Base-by-base conservation (phyloP, 2,888 invertebrate species). In the Pristionchus maxplancki region DNA sequence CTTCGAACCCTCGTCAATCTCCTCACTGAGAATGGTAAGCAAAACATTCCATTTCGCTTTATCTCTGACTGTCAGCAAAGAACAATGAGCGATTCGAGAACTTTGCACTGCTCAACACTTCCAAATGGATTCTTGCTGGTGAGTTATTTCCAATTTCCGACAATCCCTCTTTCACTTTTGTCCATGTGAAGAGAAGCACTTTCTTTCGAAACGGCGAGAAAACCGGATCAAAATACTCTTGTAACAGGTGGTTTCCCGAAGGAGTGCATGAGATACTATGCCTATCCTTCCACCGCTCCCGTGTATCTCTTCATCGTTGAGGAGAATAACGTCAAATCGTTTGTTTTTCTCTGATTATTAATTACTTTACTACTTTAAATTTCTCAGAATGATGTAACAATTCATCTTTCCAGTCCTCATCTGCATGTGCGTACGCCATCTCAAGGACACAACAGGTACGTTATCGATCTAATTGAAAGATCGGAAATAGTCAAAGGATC, bases 161-260 rank as follows among this genome's bases (percentile, higher is more conserved):
- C 37, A 40, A 24, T 40, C 13, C 24, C 78, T 11, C 48, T 78
- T 78, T 78, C 44, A 11, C 11, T 78, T 24, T 78, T 31, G 13
- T 6, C 17, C 37, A 34, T 67, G n/a, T 71, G 17, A 37, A 44
- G 44, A n/a, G n/a, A n/a, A n/a, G n/a, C n/a, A n/a, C n/a, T n/a
- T n/a, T n/a, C n/a, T 44, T 44, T 44, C 44, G 11, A 44, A 9
- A 44, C 44, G 44, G 44, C 6, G n/a, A n/a, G n/a, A n/a, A n/a
- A n/a, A n/a, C n/a, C n/a, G n/a, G n/a, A n/a, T n/a, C n/a, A n/a
- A n/a, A n/a, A n/a, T n/a, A n/a, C n/a, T n/a, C n/a, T n/a, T n/a
- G n/a, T n/a, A n/a, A n/a, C 78, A 78, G 78, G 78, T 11, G 78
- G 78, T 24, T 83, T 53, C 28, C 82, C 82, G 1, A 83, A 53